phyloP scores from a whole-genome alignment of 2,113 vertebrate species.

The Oceanites oceanicus region DNA sequence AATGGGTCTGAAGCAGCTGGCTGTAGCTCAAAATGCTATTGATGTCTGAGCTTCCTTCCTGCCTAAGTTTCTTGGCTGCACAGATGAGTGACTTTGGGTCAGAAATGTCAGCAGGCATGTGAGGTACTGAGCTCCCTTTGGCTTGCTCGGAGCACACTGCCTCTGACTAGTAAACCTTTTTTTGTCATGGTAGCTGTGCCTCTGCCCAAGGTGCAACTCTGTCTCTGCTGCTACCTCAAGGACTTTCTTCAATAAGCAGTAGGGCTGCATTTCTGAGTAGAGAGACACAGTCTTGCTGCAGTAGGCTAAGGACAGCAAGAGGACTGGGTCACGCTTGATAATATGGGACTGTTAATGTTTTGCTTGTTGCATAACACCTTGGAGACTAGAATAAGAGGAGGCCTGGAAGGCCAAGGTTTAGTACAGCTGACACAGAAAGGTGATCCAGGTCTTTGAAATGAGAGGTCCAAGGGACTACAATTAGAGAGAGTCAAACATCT shows the following conservation, averaged over 20 bases:
- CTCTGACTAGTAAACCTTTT: neutral
- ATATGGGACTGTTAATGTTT: neutral
- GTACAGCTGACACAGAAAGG: neutral
- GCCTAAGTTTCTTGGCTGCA: neutral
- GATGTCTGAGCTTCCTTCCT: neutral
- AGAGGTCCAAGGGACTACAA: neutral
- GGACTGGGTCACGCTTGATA: neutral
- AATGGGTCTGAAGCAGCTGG: neutral
- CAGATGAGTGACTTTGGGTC: neutral
- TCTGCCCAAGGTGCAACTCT: neutral
- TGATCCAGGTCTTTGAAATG: neutral
- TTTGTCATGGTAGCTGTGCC: neutral
- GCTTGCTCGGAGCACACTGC: neutral
- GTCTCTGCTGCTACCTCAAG: neutral
- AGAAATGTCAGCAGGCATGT: neutral
- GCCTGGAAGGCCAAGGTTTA: neutral
- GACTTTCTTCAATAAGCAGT: neutral
- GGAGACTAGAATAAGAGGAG: neutral
- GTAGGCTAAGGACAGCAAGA: neutral
- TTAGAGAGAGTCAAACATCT: neutral
- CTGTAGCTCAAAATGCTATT: neutral
- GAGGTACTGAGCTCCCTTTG: neutral
- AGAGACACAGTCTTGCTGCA: neutral
- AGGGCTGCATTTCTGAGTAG: neutral
- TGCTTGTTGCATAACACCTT: neutral